phyloP scores from a whole-genome alignment of 2,888 invertebrate species.

The Troides aeacus region DNA sequence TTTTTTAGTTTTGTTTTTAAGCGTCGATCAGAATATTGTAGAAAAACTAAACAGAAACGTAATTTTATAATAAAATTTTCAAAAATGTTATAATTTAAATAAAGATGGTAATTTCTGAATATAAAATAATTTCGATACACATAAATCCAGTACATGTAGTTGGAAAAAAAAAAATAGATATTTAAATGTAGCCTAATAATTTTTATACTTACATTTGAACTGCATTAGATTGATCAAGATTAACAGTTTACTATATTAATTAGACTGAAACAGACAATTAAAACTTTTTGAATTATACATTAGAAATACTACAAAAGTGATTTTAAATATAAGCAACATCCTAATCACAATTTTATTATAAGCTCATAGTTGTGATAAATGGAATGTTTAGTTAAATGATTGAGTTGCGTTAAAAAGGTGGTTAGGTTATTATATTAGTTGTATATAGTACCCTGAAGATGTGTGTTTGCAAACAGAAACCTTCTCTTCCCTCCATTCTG shows the following conservation, averaged over 20 bases:
- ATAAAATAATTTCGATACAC: too few species aligned
- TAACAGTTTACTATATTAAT: background rate
- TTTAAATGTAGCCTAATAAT: too few species aligned
- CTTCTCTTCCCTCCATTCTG: background rate
- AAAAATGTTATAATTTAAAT: background rate
- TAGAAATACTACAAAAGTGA: background rate
- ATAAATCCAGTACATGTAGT: too few species aligned
- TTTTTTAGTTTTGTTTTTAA: background rate
- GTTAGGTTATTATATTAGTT: background rate
- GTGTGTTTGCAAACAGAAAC: too few species aligned
- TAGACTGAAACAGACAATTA: background rate
- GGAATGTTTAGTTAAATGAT: conserved; percentile 1
- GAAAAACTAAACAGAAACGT: background rate
- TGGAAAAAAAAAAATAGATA: too few species aligned
- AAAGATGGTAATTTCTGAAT: too few species aligned
- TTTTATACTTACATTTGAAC: background rate
- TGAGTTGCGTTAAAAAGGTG: background rate
- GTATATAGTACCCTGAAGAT: too few species aligned
- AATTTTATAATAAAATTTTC: background rate
- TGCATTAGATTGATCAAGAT: background rate
- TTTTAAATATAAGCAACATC: background rate
- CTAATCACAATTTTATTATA: background rate
- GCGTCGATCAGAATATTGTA: background rate
- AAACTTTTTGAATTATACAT: background rate
- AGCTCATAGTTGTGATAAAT: background rate